Conservation (phyloP, 2,888 invertebrate species). For the Tenthredo scrophulariae region DNA sequence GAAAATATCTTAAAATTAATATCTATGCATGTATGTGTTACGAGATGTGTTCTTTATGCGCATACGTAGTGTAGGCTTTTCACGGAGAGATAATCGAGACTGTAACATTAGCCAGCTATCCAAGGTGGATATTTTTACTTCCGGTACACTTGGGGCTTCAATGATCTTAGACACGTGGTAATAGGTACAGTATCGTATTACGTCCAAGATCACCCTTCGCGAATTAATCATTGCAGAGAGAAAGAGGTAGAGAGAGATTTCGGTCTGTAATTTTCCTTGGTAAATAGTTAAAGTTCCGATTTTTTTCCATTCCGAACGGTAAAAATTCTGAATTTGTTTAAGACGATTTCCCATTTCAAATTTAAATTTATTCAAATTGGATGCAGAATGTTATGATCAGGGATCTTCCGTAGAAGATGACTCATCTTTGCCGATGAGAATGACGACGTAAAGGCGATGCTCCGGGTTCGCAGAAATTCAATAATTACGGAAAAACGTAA, state of each 20-base stretch:
- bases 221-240: neutral
- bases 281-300: too few species aligned
- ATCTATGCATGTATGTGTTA: too few species aligned
- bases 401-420: neutral
- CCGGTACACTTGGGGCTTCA: conserved; percentile 18
- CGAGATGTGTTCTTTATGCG: too few species aligned
- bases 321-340: too few species aligned
- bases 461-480: too few species aligned
- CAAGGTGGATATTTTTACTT: conserved; percentile 17
- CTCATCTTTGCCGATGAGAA: neutral
- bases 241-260: neutral
- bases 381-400: neutral
- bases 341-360: too few species aligned
- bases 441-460: neutral
- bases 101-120: conserved; percentile 12
- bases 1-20: neutral
- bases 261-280: neutral
- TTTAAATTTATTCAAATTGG: neutral
- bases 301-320: too few species aligned
- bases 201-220: neutral
- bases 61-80: neutral
- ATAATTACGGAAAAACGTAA: too few species aligned
- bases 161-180: conserved; percentile 15
- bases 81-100: conserved; percentile 9
- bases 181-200: neutral